phyloP scores from a whole-genome alignment of 2,113 vertebrate genomes.

The Barnardius zonarius region DNA sequence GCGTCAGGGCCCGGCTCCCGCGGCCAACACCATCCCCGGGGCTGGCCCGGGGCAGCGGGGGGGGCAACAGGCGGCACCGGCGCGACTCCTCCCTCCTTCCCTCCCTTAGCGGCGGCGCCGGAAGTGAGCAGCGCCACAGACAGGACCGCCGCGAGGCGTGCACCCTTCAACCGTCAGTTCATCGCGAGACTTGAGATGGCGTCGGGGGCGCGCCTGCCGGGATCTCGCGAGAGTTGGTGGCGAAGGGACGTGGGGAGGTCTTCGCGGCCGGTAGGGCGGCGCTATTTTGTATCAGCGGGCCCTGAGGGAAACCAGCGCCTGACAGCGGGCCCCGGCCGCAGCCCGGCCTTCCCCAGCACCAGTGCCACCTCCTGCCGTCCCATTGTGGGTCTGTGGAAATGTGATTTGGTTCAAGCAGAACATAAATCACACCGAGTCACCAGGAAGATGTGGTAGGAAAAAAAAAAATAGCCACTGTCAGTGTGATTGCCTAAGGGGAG shows the following conservation, averaged over 20 bases:
- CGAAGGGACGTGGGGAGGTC: accelerated
- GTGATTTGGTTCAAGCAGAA: accelerated
- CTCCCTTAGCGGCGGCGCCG: not conserved
- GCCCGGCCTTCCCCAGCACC: accelerated
- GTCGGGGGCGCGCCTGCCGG: accelerated
- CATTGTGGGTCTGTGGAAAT: accelerated
- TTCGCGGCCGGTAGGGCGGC: not conserved
- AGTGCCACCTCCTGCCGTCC: accelerated
- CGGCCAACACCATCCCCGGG: constrained; percentile 30
- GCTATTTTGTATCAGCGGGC: not conserved
- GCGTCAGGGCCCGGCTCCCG: constrained; percentile 13
- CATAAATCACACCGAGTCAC: not conserved
- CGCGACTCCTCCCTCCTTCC: not conserved
- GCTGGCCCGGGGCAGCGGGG: not conserved
- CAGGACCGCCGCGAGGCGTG: too few relatives aligned
- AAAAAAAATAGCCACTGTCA: accelerated
- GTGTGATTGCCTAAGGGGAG: not conserved
- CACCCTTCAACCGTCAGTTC: not conserved
- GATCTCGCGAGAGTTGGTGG: not conserved
- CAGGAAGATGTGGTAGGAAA: too few relatives aligned
- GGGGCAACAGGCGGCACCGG: not conserved
- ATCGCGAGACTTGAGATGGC: not conserved
- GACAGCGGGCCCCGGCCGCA: not conserved
- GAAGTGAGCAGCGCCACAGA: not conserved
- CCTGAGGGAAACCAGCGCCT: too few relatives aligned